Evolutionary conservation across 1,140 invertebrate species (phyloP).

Genomic region (Drosophila pruinosa): DNA sequence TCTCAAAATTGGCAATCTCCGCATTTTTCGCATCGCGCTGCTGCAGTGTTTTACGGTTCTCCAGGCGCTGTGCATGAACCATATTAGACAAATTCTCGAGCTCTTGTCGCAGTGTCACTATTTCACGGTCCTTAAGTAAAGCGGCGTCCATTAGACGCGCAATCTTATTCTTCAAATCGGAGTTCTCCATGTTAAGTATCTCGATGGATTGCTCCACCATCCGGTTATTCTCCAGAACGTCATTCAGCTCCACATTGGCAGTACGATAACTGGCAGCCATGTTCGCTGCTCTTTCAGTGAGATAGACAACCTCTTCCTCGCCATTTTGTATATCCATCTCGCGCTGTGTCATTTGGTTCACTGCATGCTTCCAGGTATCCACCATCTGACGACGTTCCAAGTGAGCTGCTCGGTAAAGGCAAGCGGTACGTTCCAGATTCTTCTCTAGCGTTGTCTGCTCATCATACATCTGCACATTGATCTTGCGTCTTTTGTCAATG

Average conservation of each 20-base stretch:
- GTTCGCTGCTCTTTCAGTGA: constrained; percentile 8
- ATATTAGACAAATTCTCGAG: constrained; percentile 67
- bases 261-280: constrained; percentile 23
- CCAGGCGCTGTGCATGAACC: constrained; percentile 64
- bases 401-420: constrained; percentile 73
- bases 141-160: constrained; percentile 47
- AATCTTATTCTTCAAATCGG: constrained; percentile 64
- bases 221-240: constrained; percentile 70
- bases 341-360: constrained; percentile 77
- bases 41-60: constrained; percentile 55
- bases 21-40: constrained; percentile 39
- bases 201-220: constrained; percentile 66
- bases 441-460: constrained; percentile 77
- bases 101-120: constrained; percentile 59
- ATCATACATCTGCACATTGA: constrained; percentile 64
- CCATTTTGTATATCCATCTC: constrained; percentile 62
- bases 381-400: constrained; percentile 76
- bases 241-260: constrained; percentile 53
- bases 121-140: constrained; percentile 66
- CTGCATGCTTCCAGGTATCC: constrained; percentile 79
- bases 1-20: constrained; percentile 44
- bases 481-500: constrained; percentile 65
- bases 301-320: constrained; percentile 44
- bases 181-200: constrained; percentile 60
- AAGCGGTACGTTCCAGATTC: constrained; percentile 71